These are phyloP conservation scores for Micropoecilia bifurca DNA, from an alignment of 2,797 vertebrate species.

Conservation along the genomic window DNA sequence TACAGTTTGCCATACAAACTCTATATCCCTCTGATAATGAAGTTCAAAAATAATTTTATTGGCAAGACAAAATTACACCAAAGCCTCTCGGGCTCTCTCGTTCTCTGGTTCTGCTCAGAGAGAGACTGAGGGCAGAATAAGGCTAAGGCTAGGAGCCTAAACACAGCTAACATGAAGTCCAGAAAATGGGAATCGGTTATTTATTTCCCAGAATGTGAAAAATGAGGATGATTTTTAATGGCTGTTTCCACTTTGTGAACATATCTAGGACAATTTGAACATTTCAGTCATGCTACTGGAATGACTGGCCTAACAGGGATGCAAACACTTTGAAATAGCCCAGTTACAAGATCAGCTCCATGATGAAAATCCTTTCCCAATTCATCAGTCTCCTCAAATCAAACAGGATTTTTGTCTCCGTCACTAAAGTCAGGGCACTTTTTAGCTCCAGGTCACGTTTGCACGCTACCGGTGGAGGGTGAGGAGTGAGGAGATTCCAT, in stretches of 20 bases:
- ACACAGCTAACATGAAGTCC: conserved; percentile 83
- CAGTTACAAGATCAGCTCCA: conserved; percentile 37
- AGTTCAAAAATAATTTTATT: conserved; percentile 86
- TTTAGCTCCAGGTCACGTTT: conserved; percentile 52
- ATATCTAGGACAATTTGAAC: conserved; percentile 64
- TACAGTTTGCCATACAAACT: conserved; percentile 83
- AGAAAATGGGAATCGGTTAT: conserved; percentile 78
- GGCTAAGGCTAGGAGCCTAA: conserved; percentile 85
- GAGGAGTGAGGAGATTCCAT: conserved; percentile 55
- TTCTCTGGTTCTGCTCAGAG: conserved; percentile 55
- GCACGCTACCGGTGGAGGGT: conserved; percentile 58
- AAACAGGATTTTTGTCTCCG: conserved; percentile 39
- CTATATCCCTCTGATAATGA: conserved; percentile 79
- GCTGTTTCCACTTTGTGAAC: conserved; percentile 66
- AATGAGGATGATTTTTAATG: conserved; percentile 63
- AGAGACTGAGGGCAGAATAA: conserved; percentile 82
- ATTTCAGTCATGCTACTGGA: conserved; percentile 57
- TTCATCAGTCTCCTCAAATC: conserved; percentile 38
- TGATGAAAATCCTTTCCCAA: conserved; percentile 23
- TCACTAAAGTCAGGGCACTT: conserved; percentile 58
- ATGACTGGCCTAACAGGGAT: conserved; percentile 56
- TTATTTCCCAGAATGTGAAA: conserved; percentile 70
- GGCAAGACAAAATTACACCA: conserved; percentile 83
- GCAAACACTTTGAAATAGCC: conserved; percentile 38
- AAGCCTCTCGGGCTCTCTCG: conserved; percentile 73